A percentile compares a stretch with the other conserved stretches of the same genome.
These are phyloP conservation scores for Leptogaster cylindrica DNA, from an alignment of 2,888 invertebrate species.

Conservation along the genomic window DNA sequence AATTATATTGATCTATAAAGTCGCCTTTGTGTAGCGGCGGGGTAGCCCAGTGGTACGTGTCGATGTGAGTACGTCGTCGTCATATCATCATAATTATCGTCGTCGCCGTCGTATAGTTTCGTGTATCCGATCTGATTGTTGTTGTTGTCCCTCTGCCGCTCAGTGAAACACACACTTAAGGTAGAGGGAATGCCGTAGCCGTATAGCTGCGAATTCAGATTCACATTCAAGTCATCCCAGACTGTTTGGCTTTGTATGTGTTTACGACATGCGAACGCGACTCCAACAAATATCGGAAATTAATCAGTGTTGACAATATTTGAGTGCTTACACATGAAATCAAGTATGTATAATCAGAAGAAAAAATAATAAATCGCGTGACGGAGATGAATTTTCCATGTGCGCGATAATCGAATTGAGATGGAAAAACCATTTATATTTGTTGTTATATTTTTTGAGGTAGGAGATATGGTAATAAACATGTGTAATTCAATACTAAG, in stretches of 20 bases:
- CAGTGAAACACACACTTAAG: slow-evolving; percentile 14
- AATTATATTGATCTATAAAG: slow-evolving; percentile 36
- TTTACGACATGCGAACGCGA: slow-evolving; percentile 30
- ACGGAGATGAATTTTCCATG: slow-evolving; percentile 39
- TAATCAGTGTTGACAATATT: slow-evolving; percentile 47
- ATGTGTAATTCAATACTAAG: slow-evolving; percentile 1
- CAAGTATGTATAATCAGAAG: slow-evolving; percentile 34
- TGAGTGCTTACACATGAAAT: slow-evolving; percentile 42
- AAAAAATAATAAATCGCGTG: slow-evolving; percentile 35
- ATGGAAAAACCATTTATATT: too few relatives aligned
- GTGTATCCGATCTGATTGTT: too few relatives aligned
- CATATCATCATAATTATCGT: too few relatives aligned
- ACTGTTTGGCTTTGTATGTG: slow-evolving; percentile 30
- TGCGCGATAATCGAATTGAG: slow-evolving; percentile 35
- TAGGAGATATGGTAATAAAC: not conserved
- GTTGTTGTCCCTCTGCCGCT: not conserved
- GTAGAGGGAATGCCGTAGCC: not conserved
- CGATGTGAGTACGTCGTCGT: not conserved
- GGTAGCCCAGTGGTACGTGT: not conserved
- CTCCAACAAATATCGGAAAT: slow-evolving; percentile 38
- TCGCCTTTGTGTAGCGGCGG: slow-evolving; percentile 22
- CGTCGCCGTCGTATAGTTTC: too few relatives aligned
- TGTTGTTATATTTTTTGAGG: not conserved
- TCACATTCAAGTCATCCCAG: not conserved
- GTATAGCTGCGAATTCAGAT: not conserved